These are phyloP conservation scores for Herpetotheres cachinnans DNA, from an alignment of 2,113 vertebrate genomes.

Conservation along the genomic window DNA sequence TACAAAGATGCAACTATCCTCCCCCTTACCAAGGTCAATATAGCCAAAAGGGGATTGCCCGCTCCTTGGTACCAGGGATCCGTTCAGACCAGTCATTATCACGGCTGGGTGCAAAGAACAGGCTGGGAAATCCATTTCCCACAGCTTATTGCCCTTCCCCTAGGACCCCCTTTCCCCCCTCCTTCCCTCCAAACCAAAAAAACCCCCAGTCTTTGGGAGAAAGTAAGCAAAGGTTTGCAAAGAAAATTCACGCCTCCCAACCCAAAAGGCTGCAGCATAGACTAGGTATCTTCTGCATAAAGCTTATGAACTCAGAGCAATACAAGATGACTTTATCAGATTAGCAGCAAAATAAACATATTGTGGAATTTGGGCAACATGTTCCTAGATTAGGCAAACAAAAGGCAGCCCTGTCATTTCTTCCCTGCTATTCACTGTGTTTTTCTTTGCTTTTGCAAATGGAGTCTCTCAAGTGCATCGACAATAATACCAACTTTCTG, in stretches of 20 bases:
- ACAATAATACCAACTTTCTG: constrained; percentile 52
- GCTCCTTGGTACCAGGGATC: background rate
- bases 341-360: background rate
- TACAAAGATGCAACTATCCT: background rate
- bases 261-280: background rate
- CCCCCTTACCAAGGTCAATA: background rate
- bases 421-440: background rate
- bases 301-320: background rate
- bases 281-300: background rate
- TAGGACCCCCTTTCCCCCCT: fast-evolving
- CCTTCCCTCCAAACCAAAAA: background rate
- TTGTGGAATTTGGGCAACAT: background rate
- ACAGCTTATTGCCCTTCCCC: fast-evolving
- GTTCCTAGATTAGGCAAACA: background rate
- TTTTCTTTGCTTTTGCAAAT: constrained; percentile 56
- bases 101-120: background rate
- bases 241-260: background rate
- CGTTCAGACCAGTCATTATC: background rate
- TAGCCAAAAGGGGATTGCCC: fast-evolving
- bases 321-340: background rate
- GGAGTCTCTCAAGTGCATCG: constrained; percentile 63
- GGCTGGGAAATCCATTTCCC: background rate
- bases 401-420: background rate
- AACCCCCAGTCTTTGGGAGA: background rate
- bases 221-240: background rate